Conservation (phyloP, 1,140 invertebrate species). For the Drosophila littoralis region DNA sequence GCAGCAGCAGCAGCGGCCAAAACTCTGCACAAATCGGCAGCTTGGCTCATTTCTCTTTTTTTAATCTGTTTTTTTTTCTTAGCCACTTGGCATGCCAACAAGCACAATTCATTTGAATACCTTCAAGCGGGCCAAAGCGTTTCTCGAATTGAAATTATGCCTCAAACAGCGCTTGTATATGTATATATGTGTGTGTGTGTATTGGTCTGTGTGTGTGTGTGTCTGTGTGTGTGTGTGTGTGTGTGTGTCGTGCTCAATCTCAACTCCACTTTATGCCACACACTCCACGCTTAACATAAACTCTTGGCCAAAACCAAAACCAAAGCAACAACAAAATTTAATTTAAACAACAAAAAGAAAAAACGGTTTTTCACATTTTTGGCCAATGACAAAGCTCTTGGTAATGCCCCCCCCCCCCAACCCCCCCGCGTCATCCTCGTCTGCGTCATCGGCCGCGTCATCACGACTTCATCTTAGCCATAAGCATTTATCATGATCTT, state of each 20-base stretch:
- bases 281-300: slow-evolving; percentile 13
- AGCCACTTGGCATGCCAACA: slow-evolving; percentile 72
- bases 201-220: slow-evolving; percentile 16
- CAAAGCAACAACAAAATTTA: slow-evolving; percentile 21
- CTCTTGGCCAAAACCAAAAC: slow-evolving; percentile 33
- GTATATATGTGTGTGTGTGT: background rate
- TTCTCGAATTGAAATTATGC: slow-evolving; percentile 50
- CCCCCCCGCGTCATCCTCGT: background rate
- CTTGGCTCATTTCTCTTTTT: slow-evolving; percentile 72
- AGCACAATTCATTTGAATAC: slow-evolving; percentile 70
- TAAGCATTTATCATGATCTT: slow-evolving; percentile 64
- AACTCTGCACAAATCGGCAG: slow-evolving; percentile 33
- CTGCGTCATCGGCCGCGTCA: slow-evolving; percentile 43
- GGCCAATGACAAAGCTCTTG: slow-evolving; percentile 72
- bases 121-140: slow-evolving; percentile 49
- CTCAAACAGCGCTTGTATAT: slow-evolving; percentile 18
- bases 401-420: slow-evolving; percentile 20
- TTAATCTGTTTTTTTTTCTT: slow-evolving; percentile 37
- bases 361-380: slow-evolving; percentile 46
- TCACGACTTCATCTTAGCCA: slow-evolving; percentile 23
- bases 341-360: slow-evolving; percentile 7
- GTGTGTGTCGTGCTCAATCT: slow-evolving; percentile 23
- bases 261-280: slow-evolving; percentile 36
- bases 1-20: background rate
- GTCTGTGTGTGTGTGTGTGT: slow-evolving; percentile 15